A percentile compares a stretch with the other conserved stretches of the same genome.
phyloP scores from a whole-genome alignment of 2,797 vertebrate species.

The Brachymystax lenok region DNA sequence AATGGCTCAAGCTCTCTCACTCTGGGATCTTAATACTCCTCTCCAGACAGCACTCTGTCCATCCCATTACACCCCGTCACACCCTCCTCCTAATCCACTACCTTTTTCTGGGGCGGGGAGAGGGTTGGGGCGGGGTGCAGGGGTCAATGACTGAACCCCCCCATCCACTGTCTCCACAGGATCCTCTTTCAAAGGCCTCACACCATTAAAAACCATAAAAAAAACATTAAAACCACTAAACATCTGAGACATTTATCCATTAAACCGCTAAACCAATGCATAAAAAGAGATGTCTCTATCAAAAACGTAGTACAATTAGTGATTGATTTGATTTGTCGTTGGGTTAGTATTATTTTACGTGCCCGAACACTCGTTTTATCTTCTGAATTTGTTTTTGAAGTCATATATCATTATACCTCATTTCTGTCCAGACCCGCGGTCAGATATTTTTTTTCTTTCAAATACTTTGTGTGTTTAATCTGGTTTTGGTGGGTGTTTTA shows the following conservation, averaged over 20 bases:
- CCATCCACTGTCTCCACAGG: constrained; percentile 71
- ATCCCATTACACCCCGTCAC: constrained; percentile 58
- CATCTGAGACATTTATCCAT: constrained; percentile 11
- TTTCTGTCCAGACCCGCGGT: neutral
- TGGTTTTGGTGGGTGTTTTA: neutral
- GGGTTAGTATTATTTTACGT: neutral
- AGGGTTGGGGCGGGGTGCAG: constrained; percentile 11
- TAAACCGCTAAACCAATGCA: neutral
- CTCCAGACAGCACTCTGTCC: constrained; percentile 58
- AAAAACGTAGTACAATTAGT: neutral
- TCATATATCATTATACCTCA: neutral
- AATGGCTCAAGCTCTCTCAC: constrained; percentile 60
- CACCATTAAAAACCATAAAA: constrained; percentile 84
- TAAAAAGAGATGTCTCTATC: neutral
- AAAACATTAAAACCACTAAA: constrained; percentile 59
- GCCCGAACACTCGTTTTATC: neutral
- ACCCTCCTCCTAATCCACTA: constrained; percentile 50
- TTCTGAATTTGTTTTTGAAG: neutral
- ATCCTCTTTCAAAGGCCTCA: constrained; percentile 81
- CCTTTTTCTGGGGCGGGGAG: constrained; percentile 30
- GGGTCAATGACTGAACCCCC: constrained; percentile 69
- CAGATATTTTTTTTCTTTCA: neutral
- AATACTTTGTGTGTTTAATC: neutral
- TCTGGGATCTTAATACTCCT: constrained; percentile 57
- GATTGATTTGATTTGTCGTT: neutral